phyloP scores from a whole-genome alignment of 1,140 invertebrate genomes.

The Centruroides sculpturatus region DNA sequence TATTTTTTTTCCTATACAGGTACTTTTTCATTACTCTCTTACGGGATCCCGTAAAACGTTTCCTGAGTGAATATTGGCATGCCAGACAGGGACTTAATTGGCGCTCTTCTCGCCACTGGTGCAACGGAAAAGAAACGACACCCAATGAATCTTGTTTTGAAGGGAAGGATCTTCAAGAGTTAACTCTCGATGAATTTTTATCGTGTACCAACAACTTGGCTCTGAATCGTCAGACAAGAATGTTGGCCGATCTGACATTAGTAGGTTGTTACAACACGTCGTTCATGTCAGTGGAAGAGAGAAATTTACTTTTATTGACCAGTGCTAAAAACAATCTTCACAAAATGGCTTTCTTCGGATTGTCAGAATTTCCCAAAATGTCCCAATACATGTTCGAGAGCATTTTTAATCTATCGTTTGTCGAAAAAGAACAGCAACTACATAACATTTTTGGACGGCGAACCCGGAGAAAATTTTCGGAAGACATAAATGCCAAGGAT shows the following conservation, averaged over 20 bases:
- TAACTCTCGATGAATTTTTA: conserved; percentile 28
- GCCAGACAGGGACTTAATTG: conserved; percentile 30
- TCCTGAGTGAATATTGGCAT: conserved; percentile 32
- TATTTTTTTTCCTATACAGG: conserved; percentile 21
- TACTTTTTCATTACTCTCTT: conserved; percentile 32
- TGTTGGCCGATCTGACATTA: conserved; percentile 29
- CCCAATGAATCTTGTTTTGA: conserved; percentile 28
- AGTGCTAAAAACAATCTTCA: conserved; percentile 32
- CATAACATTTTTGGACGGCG: too few relatives aligned
- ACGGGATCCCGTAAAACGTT: conserved; percentile 30
- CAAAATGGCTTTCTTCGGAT: conserved; percentile 30
- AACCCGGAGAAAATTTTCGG: conserved; percentile 9
- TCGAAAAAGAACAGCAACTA: conserved; percentile 4
- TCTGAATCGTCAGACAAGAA: conserved; percentile 30
- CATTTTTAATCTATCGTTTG: conserved; percentile 26
- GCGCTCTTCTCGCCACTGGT: conserved; percentile 21
- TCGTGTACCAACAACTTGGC: conserved; percentile 30
- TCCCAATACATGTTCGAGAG: conserved; percentile 31
- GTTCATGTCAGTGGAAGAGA: conserved; percentile 18
- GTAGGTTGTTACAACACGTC: conserved; percentile 30
- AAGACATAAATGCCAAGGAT: conserved; percentile 17
- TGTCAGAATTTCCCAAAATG: conserved; percentile 28
- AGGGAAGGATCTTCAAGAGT: conserved; percentile 22
- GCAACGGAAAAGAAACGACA: conserved; percentile 25
- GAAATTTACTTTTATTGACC: conserved; percentile 24